These are phyloP conservation scores for Bujurquina vittata DNA, from an alignment of 2,113 vertebrate genomes.

Conservation along the genomic window DNA sequence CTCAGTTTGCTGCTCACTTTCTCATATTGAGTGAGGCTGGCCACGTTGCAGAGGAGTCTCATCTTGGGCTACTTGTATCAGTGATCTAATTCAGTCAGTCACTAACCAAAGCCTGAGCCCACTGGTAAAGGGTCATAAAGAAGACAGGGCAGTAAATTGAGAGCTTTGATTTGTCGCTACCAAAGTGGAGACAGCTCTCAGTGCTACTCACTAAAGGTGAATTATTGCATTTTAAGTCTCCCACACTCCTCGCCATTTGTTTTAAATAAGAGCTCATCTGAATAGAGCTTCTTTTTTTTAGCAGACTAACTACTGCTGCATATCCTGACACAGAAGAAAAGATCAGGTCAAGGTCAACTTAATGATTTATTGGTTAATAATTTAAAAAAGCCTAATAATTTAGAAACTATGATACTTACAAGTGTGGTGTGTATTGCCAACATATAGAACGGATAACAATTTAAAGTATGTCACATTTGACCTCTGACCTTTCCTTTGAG, in stretches of 20 bases:
- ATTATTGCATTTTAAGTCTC: not conserved
- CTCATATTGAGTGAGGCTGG: slow-evolving; percentile 1
- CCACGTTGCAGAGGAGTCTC: slow-evolving; percentile 23
- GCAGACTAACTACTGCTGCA: not conserved
- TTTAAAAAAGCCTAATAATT: no score
- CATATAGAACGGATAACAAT: no score
- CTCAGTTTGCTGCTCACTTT: slow-evolving; percentile 30
- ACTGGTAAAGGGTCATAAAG: not conserved
- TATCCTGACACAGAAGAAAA: not conserved
- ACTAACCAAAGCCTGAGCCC: slow-evolving; percentile 1
- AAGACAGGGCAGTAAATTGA: slow-evolving; percentile 17
- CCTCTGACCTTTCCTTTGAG: no score
- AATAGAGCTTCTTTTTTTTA: not conserved
- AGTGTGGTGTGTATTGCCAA: no score
- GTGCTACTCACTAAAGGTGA: not conserved
- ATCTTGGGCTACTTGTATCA: slow-evolving; percentile 25
- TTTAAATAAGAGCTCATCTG: not conserved
- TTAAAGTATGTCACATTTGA: no score
- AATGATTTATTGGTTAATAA: no score
- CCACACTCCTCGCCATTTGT: not conserved
- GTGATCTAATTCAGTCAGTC: slow-evolving; percentile 8
- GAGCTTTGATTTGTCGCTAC: slow-evolving; percentile 21
- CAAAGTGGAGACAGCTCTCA: not conserved
- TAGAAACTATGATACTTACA: no score
- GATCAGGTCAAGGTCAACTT: no score